Evolutionary conservation across 2,888 invertebrate species (phyloP).

Genomic region (Pilophorus perplexus): DNA sequence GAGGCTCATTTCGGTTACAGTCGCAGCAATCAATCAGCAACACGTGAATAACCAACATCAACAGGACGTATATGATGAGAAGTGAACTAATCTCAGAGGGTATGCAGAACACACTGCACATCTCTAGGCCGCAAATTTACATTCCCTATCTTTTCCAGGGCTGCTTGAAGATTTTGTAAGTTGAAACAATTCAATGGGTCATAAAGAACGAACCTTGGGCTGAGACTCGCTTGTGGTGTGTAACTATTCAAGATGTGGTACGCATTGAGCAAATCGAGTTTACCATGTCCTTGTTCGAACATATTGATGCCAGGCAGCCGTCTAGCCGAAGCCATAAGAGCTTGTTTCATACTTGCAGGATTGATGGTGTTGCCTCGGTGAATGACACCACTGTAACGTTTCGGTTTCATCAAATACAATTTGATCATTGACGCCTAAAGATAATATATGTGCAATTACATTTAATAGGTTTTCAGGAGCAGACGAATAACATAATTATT

Average conservation of each 20-base stretch:
- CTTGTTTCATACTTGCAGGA: slow-evolving; percentile 94
- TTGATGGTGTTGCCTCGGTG: slow-evolving; percentile 64
- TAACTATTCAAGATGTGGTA: slow-evolving; percentile 68
- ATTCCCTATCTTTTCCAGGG: too few relatives aligned
- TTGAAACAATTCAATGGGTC: too few relatives aligned
- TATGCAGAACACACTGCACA: too few relatives aligned
- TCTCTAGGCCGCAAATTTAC: too few relatives aligned
- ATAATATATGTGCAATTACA: background rate
- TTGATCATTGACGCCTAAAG: too few relatives aligned
- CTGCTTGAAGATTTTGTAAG: too few relatives aligned
- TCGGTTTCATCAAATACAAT: too few relatives aligned
- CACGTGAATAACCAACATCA: too few relatives aligned
- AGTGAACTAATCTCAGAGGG: too few relatives aligned
- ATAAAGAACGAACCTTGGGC: slow-evolving; percentile 51
- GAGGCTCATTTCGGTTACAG: too few relatives aligned
- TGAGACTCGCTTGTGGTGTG: slow-evolving; percentile 62
- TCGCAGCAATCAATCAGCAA: too few relatives aligned
- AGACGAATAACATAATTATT: background rate
- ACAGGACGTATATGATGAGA: too few relatives aligned
- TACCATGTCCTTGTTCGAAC: slow-evolving; percentile 97
- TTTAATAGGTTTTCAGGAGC: background rate
- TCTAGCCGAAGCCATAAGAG: slow-evolving; percentile 84
- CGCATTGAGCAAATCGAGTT: slow-evolving; percentile 84
- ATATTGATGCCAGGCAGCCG: slow-evolving; percentile 83
- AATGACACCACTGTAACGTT: slow-evolving; percentile 49